These are phyloP conservation scores for Hypomecis atomaria DNA, from an alignment of 2,888 invertebrate genomes.

Conservation along the genomic window DNA sequence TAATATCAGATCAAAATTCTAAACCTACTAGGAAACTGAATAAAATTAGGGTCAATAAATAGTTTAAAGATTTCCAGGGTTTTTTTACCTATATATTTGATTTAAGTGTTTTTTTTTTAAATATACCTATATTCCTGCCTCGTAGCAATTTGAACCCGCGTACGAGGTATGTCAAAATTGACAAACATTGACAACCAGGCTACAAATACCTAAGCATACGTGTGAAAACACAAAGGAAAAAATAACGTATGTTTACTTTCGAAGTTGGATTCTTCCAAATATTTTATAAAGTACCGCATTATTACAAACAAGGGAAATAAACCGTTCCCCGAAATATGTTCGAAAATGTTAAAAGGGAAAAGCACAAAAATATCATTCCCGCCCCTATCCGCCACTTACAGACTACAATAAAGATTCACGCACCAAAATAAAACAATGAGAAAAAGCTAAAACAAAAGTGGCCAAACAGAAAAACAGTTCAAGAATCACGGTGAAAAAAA, in stretches of 20 bases:
- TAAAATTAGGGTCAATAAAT: no score
- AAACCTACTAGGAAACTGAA: no score
- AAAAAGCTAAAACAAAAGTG: constrained; percentile 69
- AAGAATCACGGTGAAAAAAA: constrained; percentile 72
- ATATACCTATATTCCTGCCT: no score
- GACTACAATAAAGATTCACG: constrained; percentile 64
- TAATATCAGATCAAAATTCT: no score
- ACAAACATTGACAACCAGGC: no score
- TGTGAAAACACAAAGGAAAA: no score
- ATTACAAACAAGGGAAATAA: constrained; percentile 27
- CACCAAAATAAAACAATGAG: constrained; percentile 71
- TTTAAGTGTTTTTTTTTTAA: no score
- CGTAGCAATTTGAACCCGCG: no score
- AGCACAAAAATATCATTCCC: constrained; percentile 50
- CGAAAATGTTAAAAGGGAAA: constrained; percentile 43
- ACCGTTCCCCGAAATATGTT: constrained; percentile 44
- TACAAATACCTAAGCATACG: no score
- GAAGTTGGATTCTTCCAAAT: background rate
- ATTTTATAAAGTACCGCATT: background rate
- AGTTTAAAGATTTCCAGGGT: no score
- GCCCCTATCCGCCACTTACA: constrained; percentile 54
- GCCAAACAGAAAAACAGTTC: constrained; percentile 72
- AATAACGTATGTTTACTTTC: background rate
- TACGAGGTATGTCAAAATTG: no score
- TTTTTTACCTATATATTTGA: no score